Evolutionary conservation across 2,797 vertebrate species (phyloP).

Genomic region (Phrynocephalus guinanensis): DNA sequence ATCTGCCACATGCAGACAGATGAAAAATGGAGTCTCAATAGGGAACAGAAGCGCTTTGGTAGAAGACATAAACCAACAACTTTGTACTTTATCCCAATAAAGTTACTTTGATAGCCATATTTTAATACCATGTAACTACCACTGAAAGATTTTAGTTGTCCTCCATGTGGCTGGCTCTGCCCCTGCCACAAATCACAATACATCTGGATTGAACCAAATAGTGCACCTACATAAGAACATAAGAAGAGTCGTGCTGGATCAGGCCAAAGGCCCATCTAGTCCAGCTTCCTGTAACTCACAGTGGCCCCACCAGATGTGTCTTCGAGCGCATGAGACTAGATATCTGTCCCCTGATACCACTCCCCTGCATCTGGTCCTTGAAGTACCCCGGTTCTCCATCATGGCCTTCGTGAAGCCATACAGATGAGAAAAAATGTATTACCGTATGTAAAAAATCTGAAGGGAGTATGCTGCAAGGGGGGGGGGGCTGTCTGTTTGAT

Average conservation of each 20-base stretch:
- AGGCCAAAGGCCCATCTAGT: no score
- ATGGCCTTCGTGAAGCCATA: no score
- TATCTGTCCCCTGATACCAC: no score
- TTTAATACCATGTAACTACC: not conserved
- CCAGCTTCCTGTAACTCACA: no score
- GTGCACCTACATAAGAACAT: not conserved
- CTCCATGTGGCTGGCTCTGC: not conserved
- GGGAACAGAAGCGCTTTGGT: not conserved
- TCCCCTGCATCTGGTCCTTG: no score
- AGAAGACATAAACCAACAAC: not conserved
- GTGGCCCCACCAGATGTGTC: no score
- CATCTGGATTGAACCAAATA: not conserved
- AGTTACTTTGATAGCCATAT: not conserved
- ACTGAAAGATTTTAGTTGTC: not conserved
- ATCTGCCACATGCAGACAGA: not conserved
- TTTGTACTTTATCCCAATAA: not conserved
- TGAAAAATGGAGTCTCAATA: not conserved
- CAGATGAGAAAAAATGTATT: no score
- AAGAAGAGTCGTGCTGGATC: no score
- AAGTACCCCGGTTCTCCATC: no score
- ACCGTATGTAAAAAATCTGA: not conserved
- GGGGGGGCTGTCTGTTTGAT: not conserved
- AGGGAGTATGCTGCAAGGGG: no score
- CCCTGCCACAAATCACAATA: no score
- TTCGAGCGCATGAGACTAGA: no score